Conservation (phyloP, 2,113 vertebrate species). For the Mormyrus lacerda region DNA sequence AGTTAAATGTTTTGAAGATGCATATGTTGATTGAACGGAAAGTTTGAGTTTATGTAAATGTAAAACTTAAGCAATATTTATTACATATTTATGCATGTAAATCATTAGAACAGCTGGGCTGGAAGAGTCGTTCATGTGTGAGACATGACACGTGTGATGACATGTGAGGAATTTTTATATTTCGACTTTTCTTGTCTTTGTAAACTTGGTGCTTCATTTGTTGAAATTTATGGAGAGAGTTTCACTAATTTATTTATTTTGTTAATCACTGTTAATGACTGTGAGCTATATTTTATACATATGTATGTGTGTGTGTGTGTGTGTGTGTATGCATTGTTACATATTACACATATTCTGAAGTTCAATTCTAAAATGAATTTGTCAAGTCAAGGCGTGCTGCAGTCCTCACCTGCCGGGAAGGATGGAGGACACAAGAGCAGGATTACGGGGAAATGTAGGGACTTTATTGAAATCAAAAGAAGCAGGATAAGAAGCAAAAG, state of each 20-base stretch:
- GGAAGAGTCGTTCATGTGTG: neutral
- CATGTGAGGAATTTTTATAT: neutral
- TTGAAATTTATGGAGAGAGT: neutral
- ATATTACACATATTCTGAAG: neutral
- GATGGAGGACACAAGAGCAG: no score
- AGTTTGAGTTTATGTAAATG: neutral
- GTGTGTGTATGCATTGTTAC: neutral
- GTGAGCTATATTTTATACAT: neutral
- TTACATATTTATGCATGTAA: neutral
- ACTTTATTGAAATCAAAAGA: no score
- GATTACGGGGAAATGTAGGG: no score
- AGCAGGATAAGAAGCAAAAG: no score
- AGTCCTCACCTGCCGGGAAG: neutral
- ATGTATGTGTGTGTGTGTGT: no score
- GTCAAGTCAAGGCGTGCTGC: neutral
- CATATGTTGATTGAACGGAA: neutral
- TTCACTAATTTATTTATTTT: constrained; percentile 3
- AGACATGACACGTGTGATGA: neutral
- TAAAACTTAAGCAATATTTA: neutral
- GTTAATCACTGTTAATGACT: neutral
- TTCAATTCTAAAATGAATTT: neutral
- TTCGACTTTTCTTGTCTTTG: neutral
- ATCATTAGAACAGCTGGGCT: neutral
- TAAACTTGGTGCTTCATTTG: neutral
- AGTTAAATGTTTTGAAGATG: neutral